phyloP scores from a whole-genome alignment of 1,140 invertebrate species.

The Sitophilus oryzae region DNA sequence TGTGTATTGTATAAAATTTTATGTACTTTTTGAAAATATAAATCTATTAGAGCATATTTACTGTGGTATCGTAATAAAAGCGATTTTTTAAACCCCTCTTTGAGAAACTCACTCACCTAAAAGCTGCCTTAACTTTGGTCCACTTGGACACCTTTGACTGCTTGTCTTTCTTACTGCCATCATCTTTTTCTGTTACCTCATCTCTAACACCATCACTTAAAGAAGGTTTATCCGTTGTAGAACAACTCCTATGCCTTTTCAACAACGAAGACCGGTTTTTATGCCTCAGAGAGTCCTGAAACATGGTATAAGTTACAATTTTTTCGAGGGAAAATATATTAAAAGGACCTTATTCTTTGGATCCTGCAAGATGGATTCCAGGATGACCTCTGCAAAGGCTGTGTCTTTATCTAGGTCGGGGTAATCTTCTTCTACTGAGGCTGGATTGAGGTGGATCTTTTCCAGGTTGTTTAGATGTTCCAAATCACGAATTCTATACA shows the following conservation, averaged over 20 bases:
- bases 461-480: slow-evolving; percentile 65
- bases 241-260: slow-evolving; percentile 27
- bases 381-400: slow-evolving; percentile 51
- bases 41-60: neutral
- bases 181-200: slow-evolving; percentile 11
- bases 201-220: slow-evolving; percentile 6
- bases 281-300: slow-evolving; percentile 10
- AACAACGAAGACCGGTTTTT: slow-evolving; percentile 26
- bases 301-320: neutral
- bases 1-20: neutral
- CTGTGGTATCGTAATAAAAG: too few relatives aligned
- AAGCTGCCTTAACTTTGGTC: slow-evolving; percentile 74
- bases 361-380: slow-evolving; percentile 50
- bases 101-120: too few relatives aligned
- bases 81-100: too few relatives aligned
- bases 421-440: slow-evolving; percentile 43
- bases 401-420: slow-evolving; percentile 52
- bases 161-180: slow-evolving; percentile 41
- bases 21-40: too few relatives aligned
- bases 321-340: too few relatives aligned
- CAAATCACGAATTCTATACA: slow-evolving; percentile 56
- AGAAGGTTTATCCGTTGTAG: slow-evolving; percentile 27
- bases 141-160: slow-evolving; percentile 65
- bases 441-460: slow-evolving; percentile 48
- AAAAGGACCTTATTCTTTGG: slow-evolving; percentile 25